Evolutionary conservation across 2,797 vertebrate species (phyloP), one percentile per base, ranked within the genome.

Genomic region (Tokudaia muenninki): DNA sequence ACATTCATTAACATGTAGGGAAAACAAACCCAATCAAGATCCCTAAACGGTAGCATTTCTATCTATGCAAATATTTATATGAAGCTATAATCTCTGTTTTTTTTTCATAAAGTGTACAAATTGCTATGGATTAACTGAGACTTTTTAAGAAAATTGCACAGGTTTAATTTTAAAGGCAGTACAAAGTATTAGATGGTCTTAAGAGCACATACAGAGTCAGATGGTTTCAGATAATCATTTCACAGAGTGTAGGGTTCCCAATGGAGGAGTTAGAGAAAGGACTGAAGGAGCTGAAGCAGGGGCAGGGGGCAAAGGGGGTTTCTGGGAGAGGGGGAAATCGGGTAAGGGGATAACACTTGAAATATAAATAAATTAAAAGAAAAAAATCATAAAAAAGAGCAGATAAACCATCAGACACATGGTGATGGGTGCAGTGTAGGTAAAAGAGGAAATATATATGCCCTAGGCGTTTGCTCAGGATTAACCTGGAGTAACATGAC

Each of bases 81-180:
- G 22, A 55, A 41, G 74, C 19, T 94, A 50, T 77, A 90, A 90
- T 84, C 19, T 90, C 13, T 94, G 13, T 4, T 79, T 63, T 44
- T 11, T 96, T 91, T 72, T 21, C 57, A 92, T 29, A 93, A 89
- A 81, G 90, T 67, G 59, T 57, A 59, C 6, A 70, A 1, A 63
- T 79, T 61, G 44, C 29, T 96, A 44, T 31, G 29, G 41, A 41
- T 55, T 93, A 94, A 63, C 8, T 50, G 21, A 31, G 21, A 10
- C 47, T 81, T 80, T 78, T 61, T 63, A 82, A 24, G n/a, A 74
- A 72, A 72, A 10, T 70, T 55, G 17, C 9, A 26, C 0, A 72
- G 52, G 87, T 91, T 97, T 90, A 91, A n/a, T 94, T 93, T 93
- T 90, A 72, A 95, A 94, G 80, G 17, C 2, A 34, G 26, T 2